Percentiles rank a stretch among this genome's conserved stretches.
phyloP scores from a whole-genome alignment of 2,888 invertebrate genomes.

The Leucophenga montana region DNA sequence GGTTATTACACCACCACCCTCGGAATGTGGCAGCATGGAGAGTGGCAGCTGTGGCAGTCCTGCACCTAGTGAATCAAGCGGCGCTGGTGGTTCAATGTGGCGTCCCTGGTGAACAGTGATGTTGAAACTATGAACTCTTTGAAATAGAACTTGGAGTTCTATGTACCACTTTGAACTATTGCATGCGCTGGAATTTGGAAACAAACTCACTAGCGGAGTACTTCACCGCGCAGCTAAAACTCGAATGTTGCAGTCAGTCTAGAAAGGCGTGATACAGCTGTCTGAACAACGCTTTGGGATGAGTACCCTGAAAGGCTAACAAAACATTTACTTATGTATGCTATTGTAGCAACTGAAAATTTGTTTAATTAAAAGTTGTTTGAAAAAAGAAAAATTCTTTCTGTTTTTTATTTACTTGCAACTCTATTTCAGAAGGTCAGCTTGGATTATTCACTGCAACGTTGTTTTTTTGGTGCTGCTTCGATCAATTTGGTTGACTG shows the following conservation, averaged over 20 bases:
- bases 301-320: background rate
- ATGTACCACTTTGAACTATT: background rate
- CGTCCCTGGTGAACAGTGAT: conserved; percentile 70
- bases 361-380: conserved; percentile 22
- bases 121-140: conserved; percentile 34
- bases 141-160: conserved; percentile 43
- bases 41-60: conserved; percentile 70
- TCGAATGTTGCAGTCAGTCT: background rate
- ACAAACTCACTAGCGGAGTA: background rate
- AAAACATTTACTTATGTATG: too few species aligned
- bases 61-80: conserved; percentile 69
- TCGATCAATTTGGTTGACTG: too few species aligned
- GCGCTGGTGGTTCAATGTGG: conserved; percentile 66
- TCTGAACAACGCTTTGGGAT: background rate
- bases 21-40: conserved; percentile 71
- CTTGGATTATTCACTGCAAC: conserved; percentile 39
- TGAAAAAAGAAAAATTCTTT: conserved; percentile 21
- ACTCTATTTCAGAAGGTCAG: conserved; percentile 38
- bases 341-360: conserved; percentile 28
- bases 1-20: conserved; percentile 71
- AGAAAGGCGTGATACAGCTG: background rate
- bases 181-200: background rate
- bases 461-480: background rate
- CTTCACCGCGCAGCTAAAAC: background rate
- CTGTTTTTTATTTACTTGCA: conserved; percentile 9